Conservation (phyloP, 2,888 invertebrate genomes). For the Melieria crassipennis region DNA sequence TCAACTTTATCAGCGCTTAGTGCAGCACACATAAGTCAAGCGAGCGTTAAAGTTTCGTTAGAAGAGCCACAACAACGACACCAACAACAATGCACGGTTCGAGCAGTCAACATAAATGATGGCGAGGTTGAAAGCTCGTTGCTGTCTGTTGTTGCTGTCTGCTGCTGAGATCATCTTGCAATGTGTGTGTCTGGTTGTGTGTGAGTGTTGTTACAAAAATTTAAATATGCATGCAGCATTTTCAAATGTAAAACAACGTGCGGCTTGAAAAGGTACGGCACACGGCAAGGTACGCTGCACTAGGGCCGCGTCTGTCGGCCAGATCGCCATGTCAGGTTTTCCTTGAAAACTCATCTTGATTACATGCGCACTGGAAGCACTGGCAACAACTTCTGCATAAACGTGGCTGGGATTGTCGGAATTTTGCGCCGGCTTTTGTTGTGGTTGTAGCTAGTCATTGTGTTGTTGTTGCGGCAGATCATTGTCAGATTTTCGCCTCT, state of each 20-base stretch:
- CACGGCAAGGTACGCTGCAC: background rate
- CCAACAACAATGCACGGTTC: background rate
- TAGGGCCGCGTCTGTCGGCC: background rate
- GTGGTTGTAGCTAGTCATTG: no score
- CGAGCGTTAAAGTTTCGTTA: background rate
- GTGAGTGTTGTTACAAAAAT: background rate
- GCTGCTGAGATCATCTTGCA: no score
- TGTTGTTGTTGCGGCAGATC: conserved; percentile 1
- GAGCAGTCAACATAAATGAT: background rate
- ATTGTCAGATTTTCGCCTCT: conserved; percentile 11
- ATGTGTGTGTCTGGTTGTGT: background rate
- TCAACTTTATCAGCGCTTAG: conserved; percentile 31
- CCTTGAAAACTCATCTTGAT: conserved; percentile 12
- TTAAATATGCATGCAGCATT: conserved; percentile 18
- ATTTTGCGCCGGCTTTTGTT: background rate
- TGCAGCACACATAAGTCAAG: conserved; percentile 4
- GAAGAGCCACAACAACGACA: background rate
- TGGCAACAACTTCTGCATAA: conserved; percentile 12
- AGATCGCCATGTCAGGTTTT: conserved; percentile 18
- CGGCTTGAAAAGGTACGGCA: no score
- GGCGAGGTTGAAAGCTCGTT: background rate
- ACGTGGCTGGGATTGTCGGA: conserved; percentile 19
- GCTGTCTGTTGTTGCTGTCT: background rate
- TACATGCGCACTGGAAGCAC: background rate
- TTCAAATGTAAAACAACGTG: background rate